Percentiles rank a stretch among this genome's conserved stretches.
Evolutionary conservation across 2,888 invertebrate species (phyloP).

Genomic region (Rhagonycha lutea): DNA sequence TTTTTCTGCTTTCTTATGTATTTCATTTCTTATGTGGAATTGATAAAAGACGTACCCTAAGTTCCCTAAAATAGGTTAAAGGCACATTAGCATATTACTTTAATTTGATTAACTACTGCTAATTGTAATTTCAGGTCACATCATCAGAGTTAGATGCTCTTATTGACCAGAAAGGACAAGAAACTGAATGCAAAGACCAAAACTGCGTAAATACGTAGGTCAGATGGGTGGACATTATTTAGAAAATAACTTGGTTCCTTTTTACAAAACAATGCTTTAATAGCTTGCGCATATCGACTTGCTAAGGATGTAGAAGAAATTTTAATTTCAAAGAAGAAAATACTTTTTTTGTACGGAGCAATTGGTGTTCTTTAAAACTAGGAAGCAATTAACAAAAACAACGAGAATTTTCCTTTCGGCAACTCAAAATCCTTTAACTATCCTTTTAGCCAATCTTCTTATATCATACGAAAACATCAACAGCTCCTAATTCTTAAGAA

Average conservation of each 20-base stretch:
- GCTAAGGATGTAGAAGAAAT: neutral
- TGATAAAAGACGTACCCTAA: neutral
- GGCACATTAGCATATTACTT: neutral
- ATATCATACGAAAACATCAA: too few species aligned
- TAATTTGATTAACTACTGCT: conserved; percentile 6
- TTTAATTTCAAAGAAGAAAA: neutral
- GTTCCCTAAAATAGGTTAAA: neutral
- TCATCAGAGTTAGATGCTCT: conserved; percentile 65
- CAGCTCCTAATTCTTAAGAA: too few species aligned
- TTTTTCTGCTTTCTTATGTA: conserved; percentile 3
- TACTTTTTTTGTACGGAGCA: neutral
- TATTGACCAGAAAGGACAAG: conserved; percentile 51
- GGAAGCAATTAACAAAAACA: too few species aligned
- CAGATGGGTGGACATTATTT: neutral
- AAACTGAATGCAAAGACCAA: conserved; percentile 26
- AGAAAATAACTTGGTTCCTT: neutral
- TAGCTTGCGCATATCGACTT: neutral
- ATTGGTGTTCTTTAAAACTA: neutral
- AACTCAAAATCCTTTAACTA: too few species aligned
- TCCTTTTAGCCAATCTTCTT: too few species aligned
- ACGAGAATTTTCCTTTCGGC: too few species aligned
- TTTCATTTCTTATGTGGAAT: neutral
- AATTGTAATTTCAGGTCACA: conserved; percentile 52
- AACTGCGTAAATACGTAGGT: conserved; percentile 24
- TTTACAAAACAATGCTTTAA: neutral